Evolutionary conservation across 2,113 vertebrate genomes (phyloP), one percentile per base, ranked within the genome.

Genomic region (Polyodon spathula): DNA sequence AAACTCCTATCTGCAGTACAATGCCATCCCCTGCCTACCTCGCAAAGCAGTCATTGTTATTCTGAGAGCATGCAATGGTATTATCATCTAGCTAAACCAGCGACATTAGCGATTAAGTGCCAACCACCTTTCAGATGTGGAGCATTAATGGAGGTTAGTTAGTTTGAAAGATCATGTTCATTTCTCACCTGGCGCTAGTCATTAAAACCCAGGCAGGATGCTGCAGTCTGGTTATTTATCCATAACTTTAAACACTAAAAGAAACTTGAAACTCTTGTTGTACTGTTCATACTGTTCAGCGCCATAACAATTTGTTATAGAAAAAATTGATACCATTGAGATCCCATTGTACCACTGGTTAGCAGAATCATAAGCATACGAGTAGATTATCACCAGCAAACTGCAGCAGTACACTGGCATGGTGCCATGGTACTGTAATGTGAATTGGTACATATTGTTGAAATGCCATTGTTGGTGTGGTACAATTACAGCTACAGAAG

Each of bases 131-230:
- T 81, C 81, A 76, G 80, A 74, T 63, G 44, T 61, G 12, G 58
- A 44, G 66, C 62, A 60, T 68, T 68, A 69, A 54, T 75, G 63
- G 63, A 64, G 71, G 71, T 75, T 75, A 72, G 73, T 68, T 81
- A 68, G 60, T 70, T 78, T 65, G 77, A 81, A 84, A 84, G 78
- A 85, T 82, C 81, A 83, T 70, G 67, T 80, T 77, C 79, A 84
- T 87, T 81, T 68, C 78, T 87, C 83, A 85, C 41, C 61, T 63
- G 50, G 6, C 11, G 67, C 16, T 46, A 60, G 68, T 79, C 81
- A 76, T 83, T 83, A 82, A 77, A 76, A 61, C 63, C 63, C 55
- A 63, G 61, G 64, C 68, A 68, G 63, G 37, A 61, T 79, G 73
- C 76, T 77, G 76, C 71, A 75, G 52, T 10, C 11, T 41, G 15